phyloP scores from a whole-genome alignment of 2,113 vertebrate genomes.

The Antechinus stuartii region DNA sequence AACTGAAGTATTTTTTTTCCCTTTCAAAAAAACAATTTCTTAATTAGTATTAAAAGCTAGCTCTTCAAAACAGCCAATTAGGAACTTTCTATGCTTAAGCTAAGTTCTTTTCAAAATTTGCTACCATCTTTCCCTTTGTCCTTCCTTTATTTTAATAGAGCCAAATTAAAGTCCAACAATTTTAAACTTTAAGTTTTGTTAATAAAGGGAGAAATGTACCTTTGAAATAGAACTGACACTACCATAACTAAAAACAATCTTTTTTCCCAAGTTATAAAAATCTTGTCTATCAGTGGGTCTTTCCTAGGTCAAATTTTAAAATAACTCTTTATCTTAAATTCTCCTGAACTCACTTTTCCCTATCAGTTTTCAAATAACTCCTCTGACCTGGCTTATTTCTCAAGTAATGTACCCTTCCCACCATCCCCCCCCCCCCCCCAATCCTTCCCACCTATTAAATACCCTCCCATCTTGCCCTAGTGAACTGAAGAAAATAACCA shows the following conservation, averaged over 20 bases:
- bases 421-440: constrained; percentile 41
- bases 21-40: constrained; percentile 49
- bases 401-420: background rate
- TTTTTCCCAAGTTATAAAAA: background rate
- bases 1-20: constrained; percentile 16
- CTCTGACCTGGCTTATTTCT: constrained; percentile 30
- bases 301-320: constrained; percentile 39
- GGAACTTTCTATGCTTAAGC: constrained; percentile 41
- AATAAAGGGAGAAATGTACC: background rate
- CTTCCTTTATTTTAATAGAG: background rate
- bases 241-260: background rate
- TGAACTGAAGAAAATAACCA: constrained; percentile 28
- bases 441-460: constrained; percentile 25
- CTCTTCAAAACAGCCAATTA: constrained; percentile 59
- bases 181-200: background rate
- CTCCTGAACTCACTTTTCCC: constrained; percentile 14
- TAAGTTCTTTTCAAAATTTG: constrained; percentile 39
- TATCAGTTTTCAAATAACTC: constrained; percentile 39
- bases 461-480: constrained; percentile 40
- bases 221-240: background rate
- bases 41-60: constrained; percentile 11
- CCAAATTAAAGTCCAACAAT: background rate
- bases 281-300: constrained; percentile 14
- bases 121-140: background rate
- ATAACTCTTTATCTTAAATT: background rate